Evolutionary conservation across 2,113 vertebrate genomes (phyloP).

Genomic region (Bujurquina vittata): DNA sequence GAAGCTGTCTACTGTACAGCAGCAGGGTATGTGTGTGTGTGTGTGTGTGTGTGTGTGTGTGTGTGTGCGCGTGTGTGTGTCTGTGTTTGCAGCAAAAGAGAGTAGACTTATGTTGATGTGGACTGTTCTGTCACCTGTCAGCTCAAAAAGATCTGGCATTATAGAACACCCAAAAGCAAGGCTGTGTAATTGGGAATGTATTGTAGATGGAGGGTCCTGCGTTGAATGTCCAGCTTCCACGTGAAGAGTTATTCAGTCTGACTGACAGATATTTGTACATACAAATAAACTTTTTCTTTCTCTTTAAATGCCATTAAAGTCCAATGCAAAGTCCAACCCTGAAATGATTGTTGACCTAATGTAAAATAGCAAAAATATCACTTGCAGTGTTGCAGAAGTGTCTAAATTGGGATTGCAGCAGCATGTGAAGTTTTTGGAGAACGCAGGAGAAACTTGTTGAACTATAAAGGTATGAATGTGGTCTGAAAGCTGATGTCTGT

Average conservation of each 20-base stretch:
- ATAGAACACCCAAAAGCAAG: constrained; percentile 32
- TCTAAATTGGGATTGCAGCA: background rate
- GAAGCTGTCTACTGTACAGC: constrained; percentile 45
- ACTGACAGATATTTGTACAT: background rate
- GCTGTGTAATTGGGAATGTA: background rate
- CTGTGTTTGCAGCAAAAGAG: background rate
- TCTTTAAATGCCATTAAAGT: background rate
- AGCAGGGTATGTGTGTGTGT: constrained; percentile 25
- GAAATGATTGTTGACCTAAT: background rate
- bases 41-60: background rate
- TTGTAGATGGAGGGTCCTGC: background rate
- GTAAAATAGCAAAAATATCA: background rate
- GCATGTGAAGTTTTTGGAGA: background rate
- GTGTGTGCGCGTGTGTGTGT: background rate
- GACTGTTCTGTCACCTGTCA: constrained; percentile 66
- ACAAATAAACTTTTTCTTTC: background rate
- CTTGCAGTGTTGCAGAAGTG: background rate
- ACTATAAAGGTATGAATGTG: background rate
- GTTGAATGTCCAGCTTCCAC: background rate
- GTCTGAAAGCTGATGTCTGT: background rate
- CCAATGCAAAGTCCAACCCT: background rate
- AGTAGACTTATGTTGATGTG: constrained; percentile 51
- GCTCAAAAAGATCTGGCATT: constrained; percentile 44
- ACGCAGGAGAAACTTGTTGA: background rate
- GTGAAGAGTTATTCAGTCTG: background rate